These are phyloP conservation scores for Trinectes maculatus DNA, from an alignment of 2,113 vertebrate genomes.

Conservation along the genomic window DNA sequence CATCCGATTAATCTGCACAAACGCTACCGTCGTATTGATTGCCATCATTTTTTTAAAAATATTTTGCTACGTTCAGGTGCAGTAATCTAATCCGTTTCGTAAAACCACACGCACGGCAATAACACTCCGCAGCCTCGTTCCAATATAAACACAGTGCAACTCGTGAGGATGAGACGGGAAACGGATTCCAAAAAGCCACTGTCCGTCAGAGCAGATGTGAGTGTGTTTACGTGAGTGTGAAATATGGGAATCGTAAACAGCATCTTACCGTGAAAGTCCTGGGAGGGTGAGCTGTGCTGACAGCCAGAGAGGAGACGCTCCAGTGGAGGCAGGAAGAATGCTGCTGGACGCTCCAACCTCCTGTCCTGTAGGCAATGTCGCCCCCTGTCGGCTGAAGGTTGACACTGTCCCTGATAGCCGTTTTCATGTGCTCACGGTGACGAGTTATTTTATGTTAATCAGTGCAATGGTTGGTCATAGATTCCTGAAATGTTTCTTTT, in stretches of 20 bases:
- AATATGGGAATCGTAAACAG: slow-evolving; percentile 19
- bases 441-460: too few species aligned
- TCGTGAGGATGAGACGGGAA: background rate
- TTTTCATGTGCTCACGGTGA: too few species aligned
- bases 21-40: slow-evolving; percentile 19
- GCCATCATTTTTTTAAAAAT: slow-evolving; percentile 18
- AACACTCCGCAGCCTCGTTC: slow-evolving; percentile 29
- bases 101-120: slow-evolving; percentile 35
- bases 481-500: too few species aligned
- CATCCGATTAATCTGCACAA: slow-evolving; percentile 43
- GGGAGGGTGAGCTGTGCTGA: slow-evolving; percentile 43
- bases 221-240: background rate
- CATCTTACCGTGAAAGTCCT: slow-evolving; percentile 66
- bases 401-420: background rate
- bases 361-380: slow-evolving; percentile 19
- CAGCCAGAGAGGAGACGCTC: slow-evolving; percentile 70
- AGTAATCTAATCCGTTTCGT: slow-evolving; percentile 14
- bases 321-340: slow-evolving; percentile 51
- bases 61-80: slow-evolving; percentile 38
- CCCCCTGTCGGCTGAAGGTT: slow-evolving; percentile 44
- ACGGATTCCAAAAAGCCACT: too few species aligned
- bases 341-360: slow-evolving; percentile 26
- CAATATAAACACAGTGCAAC: slow-evolving; percentile 43
- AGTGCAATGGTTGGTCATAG: too few species aligned
- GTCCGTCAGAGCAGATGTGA: too few species aligned